phyloP scores from a whole-genome alignment of 2,113 vertebrate genomes.

The Carassius carassius region DNA sequence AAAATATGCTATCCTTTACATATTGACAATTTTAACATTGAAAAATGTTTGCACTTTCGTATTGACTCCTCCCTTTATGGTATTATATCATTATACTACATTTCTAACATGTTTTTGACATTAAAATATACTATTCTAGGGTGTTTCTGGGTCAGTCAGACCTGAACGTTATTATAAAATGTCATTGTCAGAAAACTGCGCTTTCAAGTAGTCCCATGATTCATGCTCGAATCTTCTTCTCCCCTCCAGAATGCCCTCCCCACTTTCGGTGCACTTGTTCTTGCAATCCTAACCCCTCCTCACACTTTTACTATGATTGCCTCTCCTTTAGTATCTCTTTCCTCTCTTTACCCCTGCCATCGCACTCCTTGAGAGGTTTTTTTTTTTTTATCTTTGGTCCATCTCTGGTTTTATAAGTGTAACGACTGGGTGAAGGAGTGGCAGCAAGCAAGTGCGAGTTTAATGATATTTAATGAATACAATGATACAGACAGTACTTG shows the following conservation, averaged over 20 bases:
- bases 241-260: slow-evolving; percentile 59
- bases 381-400: slow-evolving; percentile 74
- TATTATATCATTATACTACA: too few relatives aligned
- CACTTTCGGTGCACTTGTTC: slow-evolving; percentile 42
- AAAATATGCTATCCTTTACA: not conserved
- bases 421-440: too few relatives aligned
- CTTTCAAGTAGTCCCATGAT: not conserved
- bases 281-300: slow-evolving; percentile 73
- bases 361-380: slow-evolving; percentile 74
- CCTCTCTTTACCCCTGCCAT: slow-evolving; percentile 64
- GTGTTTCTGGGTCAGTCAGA: slow-evolving; percentile 5
- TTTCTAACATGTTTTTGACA: not conserved
- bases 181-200: not conserved
- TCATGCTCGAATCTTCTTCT: slow-evolving; percentile 20
- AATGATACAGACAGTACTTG: too few relatives aligned
- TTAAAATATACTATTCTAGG: not conserved
- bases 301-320: slow-evolving; percentile 65
- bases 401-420: slow-evolving; percentile 76
- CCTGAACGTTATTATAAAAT: slow-evolving; percentile 9
- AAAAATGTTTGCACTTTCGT: not conserved
- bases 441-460: too few relatives aligned
- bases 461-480: too few relatives aligned
- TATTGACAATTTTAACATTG: not conserved
- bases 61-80: not conserved
- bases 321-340: not conserved